phyloP scores from a whole-genome alignment of 2,888 invertebrate genomes.

The Luffia ferchaultella region DNA sequence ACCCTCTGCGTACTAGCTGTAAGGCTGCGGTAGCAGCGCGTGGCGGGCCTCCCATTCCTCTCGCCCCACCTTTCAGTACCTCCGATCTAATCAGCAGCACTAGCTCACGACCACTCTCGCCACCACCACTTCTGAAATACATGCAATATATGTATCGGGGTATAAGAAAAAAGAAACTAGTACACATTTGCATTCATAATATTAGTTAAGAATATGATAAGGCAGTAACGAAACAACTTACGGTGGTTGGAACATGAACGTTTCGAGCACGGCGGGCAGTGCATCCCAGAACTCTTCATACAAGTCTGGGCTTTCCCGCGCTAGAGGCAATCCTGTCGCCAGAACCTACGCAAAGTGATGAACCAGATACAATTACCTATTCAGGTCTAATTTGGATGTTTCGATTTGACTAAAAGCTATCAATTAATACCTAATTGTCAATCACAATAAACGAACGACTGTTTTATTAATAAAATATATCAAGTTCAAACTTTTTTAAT shows the following conservation, averaged over 20 bases:
- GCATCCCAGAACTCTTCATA: constrained; percentile 87
- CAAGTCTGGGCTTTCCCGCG: constrained; percentile 77
- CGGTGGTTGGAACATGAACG: constrained; percentile 83
- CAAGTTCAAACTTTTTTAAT: too few relatives aligned
- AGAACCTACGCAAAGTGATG: constrained; percentile 77
- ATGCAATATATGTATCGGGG: constrained; percentile 3
- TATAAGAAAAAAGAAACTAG: neutral
- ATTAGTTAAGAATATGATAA: neutral
- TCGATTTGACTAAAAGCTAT: neutral
- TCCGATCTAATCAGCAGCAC: constrained; percentile 29
- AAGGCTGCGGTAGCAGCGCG: constrained; percentile 68
- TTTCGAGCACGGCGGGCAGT: constrained; percentile 85
- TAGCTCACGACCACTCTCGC: constrained; percentile 29
- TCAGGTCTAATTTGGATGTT: neutral
- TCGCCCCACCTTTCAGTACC: constrained; percentile 63
- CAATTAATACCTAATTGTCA: neutral
- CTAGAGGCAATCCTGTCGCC: constrained; percentile 86
- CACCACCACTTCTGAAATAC: constrained; percentile 27
- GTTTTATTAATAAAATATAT: too few relatives aligned
- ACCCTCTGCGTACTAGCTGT: constrained; percentile 69
- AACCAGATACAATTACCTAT: neutral
- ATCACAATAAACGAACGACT: neutral
- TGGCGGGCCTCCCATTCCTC: constrained; percentile 85
- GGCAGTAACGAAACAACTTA: constrained; percentile 25
- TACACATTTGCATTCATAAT: neutral